Evolutionary conservation across 2,797 vertebrate genomes (phyloP), one percentile per base, ranked within the genome.

Genomic region (Falco naumanni): DNA sequence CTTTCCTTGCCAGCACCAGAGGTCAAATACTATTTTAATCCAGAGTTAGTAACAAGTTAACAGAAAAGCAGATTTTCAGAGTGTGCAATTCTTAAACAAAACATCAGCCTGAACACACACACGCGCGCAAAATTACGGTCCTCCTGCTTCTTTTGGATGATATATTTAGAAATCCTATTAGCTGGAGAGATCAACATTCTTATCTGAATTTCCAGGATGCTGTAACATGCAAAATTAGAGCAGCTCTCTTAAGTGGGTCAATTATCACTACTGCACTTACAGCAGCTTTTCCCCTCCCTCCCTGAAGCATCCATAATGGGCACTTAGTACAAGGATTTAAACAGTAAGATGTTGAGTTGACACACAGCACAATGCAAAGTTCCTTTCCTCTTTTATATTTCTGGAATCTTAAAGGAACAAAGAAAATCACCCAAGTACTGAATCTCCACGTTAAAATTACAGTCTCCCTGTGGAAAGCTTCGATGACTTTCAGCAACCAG

Each of bases 111-210:
- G 76, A 95, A 81, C 78, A 89, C 65, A 93, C 80, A 64, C 59
- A 64, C 59, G 63, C n/a, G 50, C 4, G 6, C 34, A 89, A 89
- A 94, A 95, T 86, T 91, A 91, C 87, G 95, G 93, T 90, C 76
- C 76, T 94, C 71, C 79, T 93, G 78, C 95, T 94, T 80, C 94
- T 96, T 96, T 50, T 76, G 80, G 95, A 95, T 87, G 96, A 95
- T 97, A 96, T 96, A 97, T 97, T 96, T 97, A 96, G 94, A 96
- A 97, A 97, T 95, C 95, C 96, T 96, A 96, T 97, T 97, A 97
- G 95, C 96, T 89, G 65, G 90, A 96, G 96, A 97, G 96, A 96
- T 97, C 96, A 97, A 94, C 95, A 93, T 96, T 95, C 96, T 97
- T 97, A 97, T 96, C 96, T 93, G 96, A 96, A 96, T 93, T 96